Percentiles rank a stretch among this genome's conserved stretches.
Conservation (phyloP, 2,113 vertebrate species). For the Corydoras sp. region DNA sequence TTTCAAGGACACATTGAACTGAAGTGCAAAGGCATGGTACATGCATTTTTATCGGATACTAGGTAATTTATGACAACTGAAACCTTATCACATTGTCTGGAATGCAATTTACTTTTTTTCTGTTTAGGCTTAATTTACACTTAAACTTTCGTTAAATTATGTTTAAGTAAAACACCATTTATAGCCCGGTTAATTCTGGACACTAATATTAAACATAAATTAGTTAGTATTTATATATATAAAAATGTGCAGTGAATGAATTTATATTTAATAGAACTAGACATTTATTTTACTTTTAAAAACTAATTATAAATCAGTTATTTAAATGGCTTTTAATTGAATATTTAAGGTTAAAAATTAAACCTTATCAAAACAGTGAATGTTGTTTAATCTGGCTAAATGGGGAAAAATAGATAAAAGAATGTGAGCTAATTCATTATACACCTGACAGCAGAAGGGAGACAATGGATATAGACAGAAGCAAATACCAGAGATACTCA, state of each 20-base stretch:
- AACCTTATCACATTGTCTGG: background rate
- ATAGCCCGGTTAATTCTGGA: no score
- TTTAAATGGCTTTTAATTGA: no score
- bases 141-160: no score
- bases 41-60: background rate
- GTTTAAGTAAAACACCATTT: no score
- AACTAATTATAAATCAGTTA: no score
- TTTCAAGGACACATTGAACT: background rate
- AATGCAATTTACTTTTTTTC: background rate
- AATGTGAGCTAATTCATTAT: background rate
- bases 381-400: background rate
- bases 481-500: conserved; percentile 8
- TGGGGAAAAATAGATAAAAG: background rate
- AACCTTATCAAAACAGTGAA: background rate
- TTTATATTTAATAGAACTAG: no score
- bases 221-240: no score
- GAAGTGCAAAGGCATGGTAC: background rate
- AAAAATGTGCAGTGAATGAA: no score
- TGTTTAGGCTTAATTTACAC: no score
- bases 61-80: background rate
- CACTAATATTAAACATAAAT: no score
- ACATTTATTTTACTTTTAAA: no score
- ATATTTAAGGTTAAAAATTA: no score
- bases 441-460: background rate
- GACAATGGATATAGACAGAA: background rate